Base-by-base conservation (phyloP, 2,113 vertebrate genomes). In the Bubo blakistoni region DNA sequence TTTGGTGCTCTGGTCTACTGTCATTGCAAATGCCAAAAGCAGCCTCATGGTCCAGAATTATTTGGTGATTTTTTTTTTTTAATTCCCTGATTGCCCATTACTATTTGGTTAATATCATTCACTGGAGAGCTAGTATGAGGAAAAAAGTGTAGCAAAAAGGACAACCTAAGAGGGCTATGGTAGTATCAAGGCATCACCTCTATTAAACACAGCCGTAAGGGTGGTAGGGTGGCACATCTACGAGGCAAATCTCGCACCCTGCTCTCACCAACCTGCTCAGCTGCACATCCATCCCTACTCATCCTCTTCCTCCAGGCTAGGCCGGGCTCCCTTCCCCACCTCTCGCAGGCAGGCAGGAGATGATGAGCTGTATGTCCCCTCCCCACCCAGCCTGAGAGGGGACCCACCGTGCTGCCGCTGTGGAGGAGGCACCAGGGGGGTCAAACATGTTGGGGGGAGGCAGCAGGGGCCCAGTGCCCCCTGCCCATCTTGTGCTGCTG, bases 331-430 rank as follows among this genome's bases (percentile, higher is more conserved):
- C 67, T 47, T 40, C 32, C 9, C 6, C 18, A 16, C 6, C 12
- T 52, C 16, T 9, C 11, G 51, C 26, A 42, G 73, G 49, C 46
- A 38, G 10, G 8, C 20, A 49, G 49, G 52, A 25, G 77, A 29
- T 14, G n/a, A 40, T 3, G 63, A 52, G 57, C 38, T 52, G 38
- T 2, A 4, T 10, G 16, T 7, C 19, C 52, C 20, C 69, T 81
- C 9, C n/a, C 7, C 12, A 16, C 6, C 4, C 13, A n/a, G 52
- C 47, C 42, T 16, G 25, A 38, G 34, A 61, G 55, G 52, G 57
- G 22, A 80, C 40, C 10, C 11, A 46, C 9, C 1, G 2, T 2
- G 26, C 40, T 26, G 61, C 27, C 0, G 0, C 34, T 16, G 25
- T 27, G 29, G 18, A 11, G 14, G 22, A n/a, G 16, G 21, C n/a